Conservation (phyloP, 2,888 invertebrate species). For the Tuta absoluta region DNA sequence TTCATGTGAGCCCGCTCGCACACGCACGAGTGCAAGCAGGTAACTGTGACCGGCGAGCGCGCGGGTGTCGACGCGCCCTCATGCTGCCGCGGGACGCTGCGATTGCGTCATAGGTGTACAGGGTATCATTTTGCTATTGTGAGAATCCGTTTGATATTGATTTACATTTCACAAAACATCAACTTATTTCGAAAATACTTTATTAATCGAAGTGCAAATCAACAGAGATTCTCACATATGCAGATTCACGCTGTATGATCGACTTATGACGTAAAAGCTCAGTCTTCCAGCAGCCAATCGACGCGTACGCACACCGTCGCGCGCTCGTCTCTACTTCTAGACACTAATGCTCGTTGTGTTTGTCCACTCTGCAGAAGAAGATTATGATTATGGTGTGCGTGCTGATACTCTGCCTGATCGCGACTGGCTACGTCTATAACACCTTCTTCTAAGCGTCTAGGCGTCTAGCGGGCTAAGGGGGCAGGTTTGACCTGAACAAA, state of each 20-base stretch:
- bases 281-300: conserved; percentile 33
- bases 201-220: too few relatives aligned
- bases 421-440: conserved; percentile 79
- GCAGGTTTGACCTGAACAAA: conserved; percentile 72
- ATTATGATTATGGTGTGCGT: conserved; percentile 95
- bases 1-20: conserved; percentile 74
- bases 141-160: too few relatives aligned
- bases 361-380: conserved; percentile 91
- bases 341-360: conserved; percentile 74
- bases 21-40: conserved; percentile 68
- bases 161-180: too few relatives aligned
- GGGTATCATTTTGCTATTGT: too few relatives aligned
- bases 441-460: conserved; percentile 68
- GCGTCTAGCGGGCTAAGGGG: conserved; percentile 59
- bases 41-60: conserved; percentile 54
- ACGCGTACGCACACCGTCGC: conserved; percentile 28
- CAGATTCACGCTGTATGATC: not conserved
- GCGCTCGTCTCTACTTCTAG: conserved; percentile 58
- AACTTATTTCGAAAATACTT: too few relatives aligned
- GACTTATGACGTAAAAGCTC: conserved; percentile 28
- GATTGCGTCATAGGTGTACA: not conserved
- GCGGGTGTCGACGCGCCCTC: conserved; percentile 24
- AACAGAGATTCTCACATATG: not conserved
- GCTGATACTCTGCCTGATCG: conserved; percentile 88
- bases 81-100: not conserved